Evolutionary conservation across 1,140 invertebrate species (phyloP).

Genomic region (Aphidius gifuensis): DNA sequence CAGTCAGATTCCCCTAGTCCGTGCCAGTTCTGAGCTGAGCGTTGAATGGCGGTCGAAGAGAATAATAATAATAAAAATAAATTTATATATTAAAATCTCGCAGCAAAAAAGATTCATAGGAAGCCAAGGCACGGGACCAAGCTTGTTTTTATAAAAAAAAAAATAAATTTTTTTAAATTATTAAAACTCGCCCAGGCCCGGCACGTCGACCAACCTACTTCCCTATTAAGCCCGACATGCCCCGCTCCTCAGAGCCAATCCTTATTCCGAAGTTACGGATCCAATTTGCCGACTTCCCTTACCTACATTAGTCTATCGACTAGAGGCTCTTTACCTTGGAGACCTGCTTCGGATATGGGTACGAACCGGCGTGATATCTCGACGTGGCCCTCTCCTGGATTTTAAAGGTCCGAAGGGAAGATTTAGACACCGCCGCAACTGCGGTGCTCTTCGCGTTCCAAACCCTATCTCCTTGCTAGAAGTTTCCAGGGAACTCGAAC

Average conservation of each 20-base stretch:
- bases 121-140: too few species aligned
- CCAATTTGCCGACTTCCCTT: slow-evolving; percentile 81
- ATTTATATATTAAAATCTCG: too few species aligned
- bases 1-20: too few species aligned
- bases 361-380: slow-evolving; percentile 59
- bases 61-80: too few species aligned
- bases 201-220: slow-evolving; percentile 45
- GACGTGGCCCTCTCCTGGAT: slow-evolving; percentile 65
- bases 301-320: slow-evolving; percentile 86
- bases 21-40: too few species aligned
- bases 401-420: slow-evolving; percentile 69
- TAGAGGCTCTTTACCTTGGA: too few species aligned
- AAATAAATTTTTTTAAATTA: too few species aligned
- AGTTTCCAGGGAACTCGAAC: slow-evolving; percentile 71
- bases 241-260: slow-evolving; percentile 74
- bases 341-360: too few species aligned
- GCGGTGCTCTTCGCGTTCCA: slow-evolving; percentile 69
- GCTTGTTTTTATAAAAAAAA: too few species aligned
- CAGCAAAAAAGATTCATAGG: too few species aligned
- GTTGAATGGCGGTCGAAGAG: too few species aligned
- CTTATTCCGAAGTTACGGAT: slow-evolving; percentile 80
- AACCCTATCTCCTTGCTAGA: slow-evolving; percentile 69
- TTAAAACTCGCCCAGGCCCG: too few species aligned
- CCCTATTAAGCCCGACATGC: slow-evolving; percentile 61
- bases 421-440: slow-evolving; percentile 68